phyloP scores from a whole-genome alignment of 2,888 invertebrate genomes.

The Lingula anatina region DNA sequence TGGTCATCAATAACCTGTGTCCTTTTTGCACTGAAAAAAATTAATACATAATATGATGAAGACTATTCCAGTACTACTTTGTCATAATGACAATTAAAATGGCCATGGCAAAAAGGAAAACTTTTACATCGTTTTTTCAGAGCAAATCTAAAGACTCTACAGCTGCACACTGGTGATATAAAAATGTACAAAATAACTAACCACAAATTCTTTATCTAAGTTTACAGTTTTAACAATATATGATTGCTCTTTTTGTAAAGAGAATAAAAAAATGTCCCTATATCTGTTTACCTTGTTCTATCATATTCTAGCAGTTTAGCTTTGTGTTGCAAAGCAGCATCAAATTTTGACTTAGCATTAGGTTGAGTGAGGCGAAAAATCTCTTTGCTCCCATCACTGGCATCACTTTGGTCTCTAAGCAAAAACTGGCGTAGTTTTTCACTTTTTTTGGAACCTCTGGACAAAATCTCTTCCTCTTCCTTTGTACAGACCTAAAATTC shows the following conservation, averaged over 20 bases:
- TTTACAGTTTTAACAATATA: no score
- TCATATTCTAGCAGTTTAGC: conserved; percentile 81
- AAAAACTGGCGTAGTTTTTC: conserved; percentile 63
- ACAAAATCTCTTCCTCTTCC: conserved; percentile 66
- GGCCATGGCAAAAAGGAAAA: no score
- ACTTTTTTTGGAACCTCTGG: conserved; percentile 65
- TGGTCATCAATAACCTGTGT: conserved; percentile 86
- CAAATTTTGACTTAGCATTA: conserved; percentile 56
- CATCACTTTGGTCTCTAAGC: conserved; percentile 54
- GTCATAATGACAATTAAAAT: not conserved
- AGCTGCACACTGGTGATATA: no score
- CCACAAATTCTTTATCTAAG: no score
- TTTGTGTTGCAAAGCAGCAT: conserved; percentile 71
- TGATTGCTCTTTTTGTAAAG: no score
- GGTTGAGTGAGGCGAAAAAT: no score
- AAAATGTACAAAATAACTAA: no score
- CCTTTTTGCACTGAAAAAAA: conserved; percentile 61
- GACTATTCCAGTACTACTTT: not conserved
- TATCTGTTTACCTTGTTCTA: conserved; percentile 62
- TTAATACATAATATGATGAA: conserved; percentile 40
- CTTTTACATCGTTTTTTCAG: not conserved
- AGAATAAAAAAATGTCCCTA: no score
- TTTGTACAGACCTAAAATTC: conserved; percentile 63
- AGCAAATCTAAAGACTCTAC: not conserved
- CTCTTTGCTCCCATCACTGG: no score